Percentiles rank a stretch among this genome's conserved stretches.
Evolutionary conservation across 2,888 invertebrate species (phyloP).

Genomic region (Metopia argyrocephala): DNA sequence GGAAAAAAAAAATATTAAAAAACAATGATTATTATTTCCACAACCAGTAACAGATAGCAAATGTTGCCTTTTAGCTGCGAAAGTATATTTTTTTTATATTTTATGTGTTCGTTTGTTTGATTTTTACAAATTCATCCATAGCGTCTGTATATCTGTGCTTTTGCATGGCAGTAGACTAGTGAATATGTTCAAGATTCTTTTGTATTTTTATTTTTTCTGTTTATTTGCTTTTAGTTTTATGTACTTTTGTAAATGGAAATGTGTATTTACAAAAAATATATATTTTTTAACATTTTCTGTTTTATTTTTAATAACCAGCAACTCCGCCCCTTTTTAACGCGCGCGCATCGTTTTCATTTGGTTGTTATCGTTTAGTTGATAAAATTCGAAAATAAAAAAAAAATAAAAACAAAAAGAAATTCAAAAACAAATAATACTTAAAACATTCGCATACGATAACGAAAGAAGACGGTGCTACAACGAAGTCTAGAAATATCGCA

Average conservation of each 20-base stretch:
- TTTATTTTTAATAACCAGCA: slow-evolving; percentile 32
- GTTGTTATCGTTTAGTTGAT: slow-evolving; percentile 28
- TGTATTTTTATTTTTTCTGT: not conserved
- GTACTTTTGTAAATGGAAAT: not conserved
- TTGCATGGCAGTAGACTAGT: not conserved
- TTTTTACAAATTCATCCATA: slow-evolving; percentile 2
- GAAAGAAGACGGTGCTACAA: slow-evolving; percentile 35
- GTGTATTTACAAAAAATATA: slow-evolving; percentile 5
- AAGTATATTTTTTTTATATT: not conserved
- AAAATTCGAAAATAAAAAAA: slow-evolving; percentile 22
- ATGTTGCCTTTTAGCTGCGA: slow-evolving; percentile 28
- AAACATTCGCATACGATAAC: slow-evolving; percentile 1
- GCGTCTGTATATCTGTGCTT: not conserved
- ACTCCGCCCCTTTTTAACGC: slow-evolving; percentile 77
- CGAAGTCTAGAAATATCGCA: slow-evolving; percentile 31
- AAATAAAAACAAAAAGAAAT: slow-evolving; percentile 31
- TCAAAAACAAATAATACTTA: not conserved
- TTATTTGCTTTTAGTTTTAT: slow-evolving; percentile 14
- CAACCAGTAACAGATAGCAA: slow-evolving; percentile 29
- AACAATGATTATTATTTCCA: slow-evolving; percentile 42
- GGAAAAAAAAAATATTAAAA: not conserved
- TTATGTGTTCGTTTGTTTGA: slow-evolving; percentile 18
- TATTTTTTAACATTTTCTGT: not conserved
- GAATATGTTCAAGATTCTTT: not conserved
- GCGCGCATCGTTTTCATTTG: slow-evolving; percentile 73